Conservation (phyloP, 1,140 invertebrate species). For the Yoshiicerus persimilis region DNA sequence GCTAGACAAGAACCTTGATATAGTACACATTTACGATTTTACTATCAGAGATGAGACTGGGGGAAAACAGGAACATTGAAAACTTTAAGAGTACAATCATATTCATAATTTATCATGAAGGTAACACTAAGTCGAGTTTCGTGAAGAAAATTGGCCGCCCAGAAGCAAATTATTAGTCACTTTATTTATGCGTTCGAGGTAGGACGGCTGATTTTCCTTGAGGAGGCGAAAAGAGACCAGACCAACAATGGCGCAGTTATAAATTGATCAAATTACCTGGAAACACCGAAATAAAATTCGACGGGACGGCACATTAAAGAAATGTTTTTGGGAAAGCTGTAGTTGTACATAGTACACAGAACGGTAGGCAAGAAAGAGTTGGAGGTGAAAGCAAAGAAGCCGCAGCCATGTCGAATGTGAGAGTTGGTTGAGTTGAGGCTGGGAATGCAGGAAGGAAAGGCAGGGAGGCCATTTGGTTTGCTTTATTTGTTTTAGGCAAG, state of each 20-base stretch:
- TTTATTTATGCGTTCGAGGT: conserved; percentile 8
- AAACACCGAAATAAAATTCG: conserved; percentile 17
- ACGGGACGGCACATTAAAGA: conserved; percentile 5
- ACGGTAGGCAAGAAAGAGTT: neutral
- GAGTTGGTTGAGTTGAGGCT: neutral
- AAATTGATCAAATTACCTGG: conserved; percentile 14
- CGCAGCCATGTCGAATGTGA: neutral
- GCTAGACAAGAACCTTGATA: neutral
- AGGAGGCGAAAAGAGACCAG: neutral
- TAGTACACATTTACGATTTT: no score
- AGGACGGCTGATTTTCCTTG: neutral
- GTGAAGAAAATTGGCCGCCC: conserved; percentile 11
- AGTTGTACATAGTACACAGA: no score
- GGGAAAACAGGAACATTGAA: neutral
- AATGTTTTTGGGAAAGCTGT: neutral
- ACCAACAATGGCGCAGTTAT: conserved; percentile 14
- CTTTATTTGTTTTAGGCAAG: conserved; percentile 14
- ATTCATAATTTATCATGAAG: neutral
- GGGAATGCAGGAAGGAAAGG: neutral
- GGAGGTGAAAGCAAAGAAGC: neutral
- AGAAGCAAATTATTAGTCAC: conserved; percentile 20
- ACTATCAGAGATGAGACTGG: neutral
- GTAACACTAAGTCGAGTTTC: neutral
- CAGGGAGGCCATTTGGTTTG: conserved; percentile 7
- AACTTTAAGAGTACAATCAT: neutral